phyloP scores from a whole-genome alignment of 1,140 invertebrate species.

The Cydia amplana region DNA sequence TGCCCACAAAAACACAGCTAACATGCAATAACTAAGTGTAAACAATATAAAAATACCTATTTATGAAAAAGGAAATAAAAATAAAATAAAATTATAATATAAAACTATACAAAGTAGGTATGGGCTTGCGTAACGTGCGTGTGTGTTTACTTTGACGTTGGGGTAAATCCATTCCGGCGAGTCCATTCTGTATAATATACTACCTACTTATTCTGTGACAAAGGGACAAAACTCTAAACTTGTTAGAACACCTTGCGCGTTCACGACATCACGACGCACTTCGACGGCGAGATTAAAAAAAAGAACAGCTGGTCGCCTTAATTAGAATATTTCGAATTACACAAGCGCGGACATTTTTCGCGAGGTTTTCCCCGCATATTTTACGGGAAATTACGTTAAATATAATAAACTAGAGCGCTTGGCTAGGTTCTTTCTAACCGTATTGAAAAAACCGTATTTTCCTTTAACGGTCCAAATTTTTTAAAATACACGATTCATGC shows the following conservation, averaged over 20 bases:
- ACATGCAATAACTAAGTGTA: too few relatives aligned
- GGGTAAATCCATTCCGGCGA: too few relatives aligned
- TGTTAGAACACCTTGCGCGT: conserved; percentile 57
- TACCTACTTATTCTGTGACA: neutral
- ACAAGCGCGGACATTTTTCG: conserved; percentile 45
- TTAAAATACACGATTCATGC: too few relatives aligned
- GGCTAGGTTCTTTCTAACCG: neutral
- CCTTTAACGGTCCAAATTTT: too few relatives aligned
- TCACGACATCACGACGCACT: conserved; percentile 62
- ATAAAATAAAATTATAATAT: too few relatives aligned
- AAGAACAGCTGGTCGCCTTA: conserved; percentile 68
- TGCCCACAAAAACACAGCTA: too few relatives aligned
- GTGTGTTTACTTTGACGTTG: too few relatives aligned
- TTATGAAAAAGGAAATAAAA: too few relatives aligned
- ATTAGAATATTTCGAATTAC: conserved; percentile 76
- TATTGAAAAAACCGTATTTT: neutral
- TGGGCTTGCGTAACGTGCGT: too few relatives aligned
- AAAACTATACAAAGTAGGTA: too few relatives aligned
- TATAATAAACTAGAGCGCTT: conserved; percentile 25
- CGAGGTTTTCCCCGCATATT: conserved; percentile 36
- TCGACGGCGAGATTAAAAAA: conserved; percentile 73
- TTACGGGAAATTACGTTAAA: conserved; percentile 38
- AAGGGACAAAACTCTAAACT: neutral
- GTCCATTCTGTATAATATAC: too few relatives aligned
- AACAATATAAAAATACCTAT: too few relatives aligned